These are phyloP conservation scores for Drosophila emarginata DNA, from an alignment of 2,888 invertebrate species.

Conservation along the genomic window DNA sequence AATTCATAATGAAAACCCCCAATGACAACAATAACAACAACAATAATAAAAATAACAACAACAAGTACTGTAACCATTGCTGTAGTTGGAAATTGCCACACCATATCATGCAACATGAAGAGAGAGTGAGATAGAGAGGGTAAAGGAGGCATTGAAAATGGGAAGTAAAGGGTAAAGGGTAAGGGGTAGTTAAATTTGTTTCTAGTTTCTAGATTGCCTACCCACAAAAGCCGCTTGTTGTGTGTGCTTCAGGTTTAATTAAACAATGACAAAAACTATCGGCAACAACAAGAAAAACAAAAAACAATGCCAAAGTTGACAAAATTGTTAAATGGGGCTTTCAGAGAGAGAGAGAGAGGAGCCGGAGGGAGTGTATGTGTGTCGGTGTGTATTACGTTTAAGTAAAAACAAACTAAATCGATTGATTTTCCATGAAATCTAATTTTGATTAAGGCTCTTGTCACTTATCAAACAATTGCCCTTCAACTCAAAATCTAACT, in stretches of 20 bases:
- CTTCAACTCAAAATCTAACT: not conserved
- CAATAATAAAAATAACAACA: not conserved
- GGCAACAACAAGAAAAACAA: slow-evolving; percentile 13
- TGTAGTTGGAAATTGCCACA: slow-evolving; percentile 22
- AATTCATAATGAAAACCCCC: slow-evolving; percentile 72
- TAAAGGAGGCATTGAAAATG: not conserved
- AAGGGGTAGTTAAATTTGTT: slow-evolving; percentile 30
- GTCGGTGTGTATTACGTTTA: not conserved
- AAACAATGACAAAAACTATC: slow-evolving; percentile 69
- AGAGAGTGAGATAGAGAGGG: too few relatives aligned
- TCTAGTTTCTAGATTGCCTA: slow-evolving; percentile 38
- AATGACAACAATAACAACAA: slow-evolving; percentile 37
- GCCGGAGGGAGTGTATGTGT: not conserved
- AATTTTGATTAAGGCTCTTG: not conserved
- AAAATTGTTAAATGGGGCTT: slow-evolving; percentile 18
- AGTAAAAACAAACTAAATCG: slow-evolving; percentile 2
- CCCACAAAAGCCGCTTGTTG: slow-evolving; percentile 66
- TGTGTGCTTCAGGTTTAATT: slow-evolving; percentile 73
- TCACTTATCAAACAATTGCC: not conserved
- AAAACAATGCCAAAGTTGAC: slow-evolving; percentile 39
- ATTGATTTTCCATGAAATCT: slow-evolving; percentile 1
- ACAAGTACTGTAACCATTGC: not conserved
- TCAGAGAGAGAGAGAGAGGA: not conserved
- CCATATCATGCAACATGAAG: not conserved
- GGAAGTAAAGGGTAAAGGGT: not conserved